Percentiles rank a stretch among this genome's conserved stretches.
phyloP scores from a whole-genome alignment of 1,140 invertebrate genomes.

The Coenobita brevimanus region DNA sequence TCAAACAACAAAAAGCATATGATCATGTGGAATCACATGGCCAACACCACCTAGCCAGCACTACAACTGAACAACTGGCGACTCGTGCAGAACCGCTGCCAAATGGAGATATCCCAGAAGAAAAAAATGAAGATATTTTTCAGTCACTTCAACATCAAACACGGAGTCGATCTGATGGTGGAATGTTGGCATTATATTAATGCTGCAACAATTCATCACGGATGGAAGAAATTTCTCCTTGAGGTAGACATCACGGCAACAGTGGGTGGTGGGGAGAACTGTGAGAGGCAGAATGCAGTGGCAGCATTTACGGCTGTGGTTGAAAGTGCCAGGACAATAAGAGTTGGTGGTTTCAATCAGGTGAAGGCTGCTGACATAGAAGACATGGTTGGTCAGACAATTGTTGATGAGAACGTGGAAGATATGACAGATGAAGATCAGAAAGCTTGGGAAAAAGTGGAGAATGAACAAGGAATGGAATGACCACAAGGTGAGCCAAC shows the following conservation, averaged over 20 bases:
- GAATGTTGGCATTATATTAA: background rate
- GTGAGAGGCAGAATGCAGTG: background rate
- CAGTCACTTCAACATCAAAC: conserved; percentile 2
- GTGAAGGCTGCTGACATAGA: conserved; percentile 3
- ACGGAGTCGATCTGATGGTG: conserved; percentile 9
- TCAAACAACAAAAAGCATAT: no score
- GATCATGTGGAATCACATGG: no score
- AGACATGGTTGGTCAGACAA: background rate
- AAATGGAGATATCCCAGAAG: background rate
- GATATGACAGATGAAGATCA: no score
- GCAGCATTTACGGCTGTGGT: background rate
- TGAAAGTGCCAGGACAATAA: no score
- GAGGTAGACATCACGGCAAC: no score
- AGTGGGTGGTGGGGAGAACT: no score
- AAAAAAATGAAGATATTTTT: background rate
- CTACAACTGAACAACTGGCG: background rate
- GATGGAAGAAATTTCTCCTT: conserved; percentile 2
- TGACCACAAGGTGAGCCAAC: no score
- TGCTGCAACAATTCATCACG: conserved; percentile 1
- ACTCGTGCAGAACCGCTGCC: background rate
- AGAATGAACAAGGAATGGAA: no score
- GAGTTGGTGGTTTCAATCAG: no score
- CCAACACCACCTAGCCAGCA: no score
- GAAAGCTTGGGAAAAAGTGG: no score
- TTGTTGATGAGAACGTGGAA: no score